Conservation (phyloP, 2,113 vertebrate genomes). For the Neoarius graeffei region DNA sequence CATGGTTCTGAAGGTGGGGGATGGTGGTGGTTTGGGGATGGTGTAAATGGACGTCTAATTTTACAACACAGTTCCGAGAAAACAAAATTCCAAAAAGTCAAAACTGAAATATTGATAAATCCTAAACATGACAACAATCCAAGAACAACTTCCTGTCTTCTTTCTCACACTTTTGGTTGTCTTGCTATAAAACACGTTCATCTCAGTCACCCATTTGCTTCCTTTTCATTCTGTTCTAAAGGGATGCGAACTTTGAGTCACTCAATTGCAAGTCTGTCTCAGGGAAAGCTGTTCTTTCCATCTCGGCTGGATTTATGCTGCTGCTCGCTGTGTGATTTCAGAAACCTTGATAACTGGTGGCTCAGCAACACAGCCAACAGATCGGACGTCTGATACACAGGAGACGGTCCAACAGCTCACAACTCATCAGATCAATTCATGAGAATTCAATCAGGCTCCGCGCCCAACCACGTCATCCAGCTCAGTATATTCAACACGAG, state of each 20-base stretch:
- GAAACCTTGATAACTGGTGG: neutral
- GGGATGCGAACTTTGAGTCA: neutral
- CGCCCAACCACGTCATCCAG: neutral
- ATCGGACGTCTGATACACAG: neutral
- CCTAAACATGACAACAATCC: neutral
- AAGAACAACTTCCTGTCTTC: neutral
- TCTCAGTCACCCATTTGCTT: neutral
- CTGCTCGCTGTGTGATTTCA: neutral
- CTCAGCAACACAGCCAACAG: neutral
- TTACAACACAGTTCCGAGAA: neutral
- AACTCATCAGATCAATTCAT: too few species aligned
- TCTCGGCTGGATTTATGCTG: neutral
- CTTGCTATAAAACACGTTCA: neutral
- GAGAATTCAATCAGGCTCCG: neutral
- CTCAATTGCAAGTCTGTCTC: neutral
- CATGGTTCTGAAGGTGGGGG: too few species aligned
- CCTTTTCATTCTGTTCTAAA: neutral
- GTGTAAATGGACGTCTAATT: neutral
- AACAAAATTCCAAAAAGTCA: neutral
- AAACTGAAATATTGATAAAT: neutral
- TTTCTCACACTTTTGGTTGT: neutral
- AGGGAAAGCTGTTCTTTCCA: too few species aligned
- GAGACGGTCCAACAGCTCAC: neutral
- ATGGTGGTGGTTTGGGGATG: too few species aligned
- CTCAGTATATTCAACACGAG: neutral